These are phyloP conservation scores for Okamejei kenojei DNA, from an alignment of 2,797 vertebrate species.

Conservation along the genomic window DNA sequence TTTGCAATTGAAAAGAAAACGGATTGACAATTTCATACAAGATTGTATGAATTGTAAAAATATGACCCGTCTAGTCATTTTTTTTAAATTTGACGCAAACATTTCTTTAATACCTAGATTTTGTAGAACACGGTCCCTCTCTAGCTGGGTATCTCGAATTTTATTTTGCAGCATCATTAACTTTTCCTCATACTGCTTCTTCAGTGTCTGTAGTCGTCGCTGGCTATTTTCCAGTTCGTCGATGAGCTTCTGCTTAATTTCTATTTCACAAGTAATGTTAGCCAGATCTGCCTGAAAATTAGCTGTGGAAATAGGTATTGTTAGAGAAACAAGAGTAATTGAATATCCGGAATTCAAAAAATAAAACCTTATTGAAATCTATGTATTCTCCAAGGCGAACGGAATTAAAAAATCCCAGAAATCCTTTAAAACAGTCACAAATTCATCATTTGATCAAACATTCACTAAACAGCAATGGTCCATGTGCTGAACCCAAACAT, in stretches of 20 bases:
- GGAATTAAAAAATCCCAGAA: background rate
- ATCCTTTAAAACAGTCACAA: background rate
- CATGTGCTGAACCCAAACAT: background rate
- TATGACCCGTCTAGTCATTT: too few relatives aligned
- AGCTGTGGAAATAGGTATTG: conserved; percentile 55
- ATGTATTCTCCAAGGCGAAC: background rate
- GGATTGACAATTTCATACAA: too few relatives aligned
- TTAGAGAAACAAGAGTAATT: background rate
- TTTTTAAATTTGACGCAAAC: background rate
- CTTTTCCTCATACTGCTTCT: conserved; percentile 93
- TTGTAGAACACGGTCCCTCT: conserved; percentile 90
- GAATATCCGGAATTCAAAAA: background rate
- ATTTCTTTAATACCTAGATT: conserved; percentile 67
- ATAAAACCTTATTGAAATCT: background rate
- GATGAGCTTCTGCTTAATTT: conserved; percentile 95
- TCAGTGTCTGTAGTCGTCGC: conserved; percentile 82
- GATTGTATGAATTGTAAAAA: background rate
- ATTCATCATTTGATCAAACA: background rate
- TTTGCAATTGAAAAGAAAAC: background rate
- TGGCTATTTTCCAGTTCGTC: conserved; percentile 97
- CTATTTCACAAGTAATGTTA: conserved; percentile 97
- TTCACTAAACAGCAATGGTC: background rate
- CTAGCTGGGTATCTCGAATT: conserved; percentile 89
- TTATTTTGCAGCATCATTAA: conserved; percentile 89
- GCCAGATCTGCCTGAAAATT: conserved; percentile 87